Base-by-base conservation (phyloP, 2,113 vertebrate species). In the Mastomys natalensis region DNA sequence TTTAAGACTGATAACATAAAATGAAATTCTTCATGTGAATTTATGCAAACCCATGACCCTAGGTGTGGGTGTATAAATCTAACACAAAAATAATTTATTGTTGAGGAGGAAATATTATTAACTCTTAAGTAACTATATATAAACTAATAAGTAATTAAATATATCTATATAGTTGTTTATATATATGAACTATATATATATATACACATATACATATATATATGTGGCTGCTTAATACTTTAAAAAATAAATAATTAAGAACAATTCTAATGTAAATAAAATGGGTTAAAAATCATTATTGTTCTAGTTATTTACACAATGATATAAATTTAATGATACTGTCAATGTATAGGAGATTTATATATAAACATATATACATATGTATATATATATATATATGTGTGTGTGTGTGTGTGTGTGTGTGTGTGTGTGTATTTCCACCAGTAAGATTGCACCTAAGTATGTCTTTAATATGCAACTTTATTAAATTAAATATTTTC, bases 31-130 rank as follows among this genome's bases (percentile, higher is more conserved):
- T 91, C 58, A 73, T 2, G 68, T 87, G 60, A 93, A 84, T 81
- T 15, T 9, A 81, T 34, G 72, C 16, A 93, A 91, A 82, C 1
- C 0, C 7, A 89, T 10, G 4, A 81, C 7, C 15, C 74, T 4
- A 82, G 72, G 5, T 84, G 21, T 51, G 5, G 22, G 26, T 53
- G 6, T 31, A 16, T 77, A 72, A n/a, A 2, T 80, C 31, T 45
- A 87, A 74, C 29, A 95, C 51, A 95, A 43, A 78, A 53, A 62
- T 89, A 55, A 7, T 66, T 74, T 88, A 68, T 62, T 97, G 94
- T 76, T 93, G 8, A 87, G 78, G 10, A 16, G 7, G 1, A 92
- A 93, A 85, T 87, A 13, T 80, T 91, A 84, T 51, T 92, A 62
- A 68, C 6, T 45, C 76, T 60, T 90, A 80, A 90, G 43, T 64